Evolutionary conservation across 2,797 vertebrate species (phyloP).

Genomic region (Sebastes nivosus): DNA sequence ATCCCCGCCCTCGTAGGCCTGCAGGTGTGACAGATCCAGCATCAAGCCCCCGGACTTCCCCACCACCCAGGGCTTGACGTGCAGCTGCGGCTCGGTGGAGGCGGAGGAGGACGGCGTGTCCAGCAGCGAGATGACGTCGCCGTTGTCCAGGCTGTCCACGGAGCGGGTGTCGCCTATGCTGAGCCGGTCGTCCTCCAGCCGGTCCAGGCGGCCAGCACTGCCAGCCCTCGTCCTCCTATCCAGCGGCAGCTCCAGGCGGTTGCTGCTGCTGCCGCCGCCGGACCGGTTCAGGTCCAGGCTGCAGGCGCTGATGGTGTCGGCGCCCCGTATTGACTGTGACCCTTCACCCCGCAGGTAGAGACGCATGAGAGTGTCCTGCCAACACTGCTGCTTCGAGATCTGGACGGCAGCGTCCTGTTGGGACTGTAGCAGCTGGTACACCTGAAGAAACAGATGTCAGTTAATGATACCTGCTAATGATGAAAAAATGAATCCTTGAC

Average conservation of each 20-base stretch:
- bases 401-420: constrained; percentile 90
- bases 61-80: constrained; percentile 82
- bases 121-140: constrained; percentile 78
- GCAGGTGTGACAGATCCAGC: constrained; percentile 89
- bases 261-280: not conserved
- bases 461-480: not conserved
- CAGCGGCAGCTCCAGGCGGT: constrained; percentile 73
- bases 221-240: constrained; percentile 52
- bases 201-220: constrained; percentile 57
- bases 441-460: constrained; percentile 68
- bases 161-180: constrained; percentile 85
- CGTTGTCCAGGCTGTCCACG: constrained; percentile 86
- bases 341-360: constrained; percentile 86
- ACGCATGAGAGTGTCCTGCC: constrained; percentile 94
- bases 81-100: constrained; percentile 70
- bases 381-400: constrained; percentile 92
- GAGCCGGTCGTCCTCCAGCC: constrained; percentile 72
- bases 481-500: not conserved
- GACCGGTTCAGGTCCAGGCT: constrained; percentile 77
- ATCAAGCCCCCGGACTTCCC: constrained; percentile 86
- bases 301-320: constrained; percentile 74
- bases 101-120: constrained; percentile 81
- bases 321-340: constrained; percentile 53
- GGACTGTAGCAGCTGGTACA: constrained; percentile 91
- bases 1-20: constrained; percentile 85